These are phyloP conservation scores for Nasua narica DNA, from an alignment of 2,797 vertebrate genomes.

Conservation along the genomic window DNA sequence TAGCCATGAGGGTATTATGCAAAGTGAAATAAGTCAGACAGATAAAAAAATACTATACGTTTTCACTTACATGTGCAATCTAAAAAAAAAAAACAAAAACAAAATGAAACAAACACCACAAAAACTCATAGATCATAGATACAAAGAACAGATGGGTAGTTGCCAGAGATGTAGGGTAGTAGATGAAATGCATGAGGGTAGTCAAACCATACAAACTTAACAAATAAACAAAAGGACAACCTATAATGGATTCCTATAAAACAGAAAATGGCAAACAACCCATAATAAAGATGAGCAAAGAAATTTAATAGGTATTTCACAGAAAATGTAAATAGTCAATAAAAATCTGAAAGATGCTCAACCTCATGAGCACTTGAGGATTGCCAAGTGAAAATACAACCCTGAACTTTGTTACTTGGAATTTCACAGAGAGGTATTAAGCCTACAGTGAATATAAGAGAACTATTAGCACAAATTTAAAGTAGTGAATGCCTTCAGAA, in stretches of 20 bases:
- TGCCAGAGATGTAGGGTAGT: neutral
- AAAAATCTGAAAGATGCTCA: neutral
- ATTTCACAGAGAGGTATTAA: neutral
- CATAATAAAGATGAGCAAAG: neutral
- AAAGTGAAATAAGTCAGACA: neutral
- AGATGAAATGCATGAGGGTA: neutral
- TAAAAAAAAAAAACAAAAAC: neutral
- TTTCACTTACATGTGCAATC: neutral
- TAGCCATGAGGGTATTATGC: neutral
- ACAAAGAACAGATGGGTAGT: neutral
- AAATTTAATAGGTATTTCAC: neutral
- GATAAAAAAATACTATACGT: neutral
- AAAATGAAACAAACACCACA: neutral
- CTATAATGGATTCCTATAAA: neutral
- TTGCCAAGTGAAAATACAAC: neutral
- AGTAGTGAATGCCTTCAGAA: neutral
- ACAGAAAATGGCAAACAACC: neutral
- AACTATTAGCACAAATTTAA: neutral
- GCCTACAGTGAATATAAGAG: neutral
- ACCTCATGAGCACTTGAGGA: neutral
- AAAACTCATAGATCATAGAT: neutral
- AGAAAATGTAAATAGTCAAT: neutral
- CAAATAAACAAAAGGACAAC: neutral
- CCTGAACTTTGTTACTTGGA: neutral
- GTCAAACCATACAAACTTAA: neutral